Evolutionary conservation across 2,797 vertebrate species (phyloP).

Genomic region (Margarornis squamiger): DNA sequence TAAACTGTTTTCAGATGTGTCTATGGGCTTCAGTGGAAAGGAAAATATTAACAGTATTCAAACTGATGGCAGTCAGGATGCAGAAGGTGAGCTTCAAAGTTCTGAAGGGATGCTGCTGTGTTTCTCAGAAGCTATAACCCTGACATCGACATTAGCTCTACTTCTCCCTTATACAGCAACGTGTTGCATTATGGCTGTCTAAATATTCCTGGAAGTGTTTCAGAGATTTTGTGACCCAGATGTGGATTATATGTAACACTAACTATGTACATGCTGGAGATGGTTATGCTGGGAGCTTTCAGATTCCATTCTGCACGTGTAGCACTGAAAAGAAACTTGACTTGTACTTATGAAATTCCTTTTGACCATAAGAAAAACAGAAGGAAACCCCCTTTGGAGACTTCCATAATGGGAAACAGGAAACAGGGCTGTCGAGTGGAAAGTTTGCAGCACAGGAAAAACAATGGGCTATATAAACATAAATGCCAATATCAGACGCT

Average conservation of each 20-base stretch:
- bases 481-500: conserved; percentile 51
- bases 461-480: conserved; percentile 55
- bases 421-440: conserved; percentile 51
- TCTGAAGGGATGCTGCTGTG: conserved; percentile 44
- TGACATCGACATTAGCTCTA: conserved; percentile 22
- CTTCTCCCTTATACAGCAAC: neutral
- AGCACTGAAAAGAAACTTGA: conserved; percentile 58
- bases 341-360: conserved; percentile 60
- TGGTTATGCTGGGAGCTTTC: conserved; percentile 45
- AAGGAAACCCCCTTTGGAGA: conserved; percentile 57
- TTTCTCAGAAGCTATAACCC: conserved; percentile 42
- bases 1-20: conserved; percentile 65
- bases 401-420: conserved; percentile 59
- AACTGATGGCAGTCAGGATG: conserved; percentile 3
- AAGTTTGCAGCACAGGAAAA: conserved; percentile 60
- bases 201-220: conserved; percentile 42
- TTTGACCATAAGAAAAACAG: conserved; percentile 61
- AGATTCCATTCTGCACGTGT: conserved; percentile 48
- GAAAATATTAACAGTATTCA: conserved; percentile 37
- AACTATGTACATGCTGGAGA: conserved; percentile 43
- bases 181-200: conserved; percentile 55
- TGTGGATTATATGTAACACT: conserved; percentile 61
- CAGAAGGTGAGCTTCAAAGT: conserved; percentile 36
- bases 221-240: conserved; percentile 60
- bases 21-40: conserved; percentile 3